Base-by-base conservation (phyloP, 2,888 invertebrate species). In the Eupeodes latifasciatus region DNA sequence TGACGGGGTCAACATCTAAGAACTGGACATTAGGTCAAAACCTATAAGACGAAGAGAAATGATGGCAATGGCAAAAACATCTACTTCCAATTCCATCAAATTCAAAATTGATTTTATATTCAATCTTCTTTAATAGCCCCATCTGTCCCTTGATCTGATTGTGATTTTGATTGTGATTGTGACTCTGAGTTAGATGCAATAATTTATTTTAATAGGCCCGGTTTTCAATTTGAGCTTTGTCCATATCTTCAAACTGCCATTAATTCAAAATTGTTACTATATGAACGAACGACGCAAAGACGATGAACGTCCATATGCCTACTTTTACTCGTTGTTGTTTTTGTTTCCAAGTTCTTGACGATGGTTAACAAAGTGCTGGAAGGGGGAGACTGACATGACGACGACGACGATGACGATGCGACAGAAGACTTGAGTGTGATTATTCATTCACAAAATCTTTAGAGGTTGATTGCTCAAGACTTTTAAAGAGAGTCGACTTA, bases 181-280 rank as follows among this genome's bases (percentile, higher is more conserved):
- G 9, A 40, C 40, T 40, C 6, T 40, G 85, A 66, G 69, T 51
- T 85, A 69, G 76, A 64, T 81, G 85, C 69, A 76, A 76, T 81
- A 76, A 85, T 85, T 85, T 81, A 85, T 81, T 85, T 76, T 76
- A 85, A 85, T 85, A 85, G 76, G 76, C 51, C 75, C 57, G 76
- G 81, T 85, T 85, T 71, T 85, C 76, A 71, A 71, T 85, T 81
- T 81, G 62, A 81, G 62, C 71, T 81, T 81, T 81, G 71, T 81
- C 51, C 72, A 72, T 49, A 55, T 59, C 55, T 76, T 81, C 47
- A 53, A 27, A 61, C 66, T 53, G 36, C 67, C 66, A 79, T 79
- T 67, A 79, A 84, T 74, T 79, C 59, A 79, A 61, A 66, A 66
- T 67, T 27, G 74, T 79, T 64, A 19, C 36, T 36, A 44, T 57